phyloP scores from a whole-genome alignment of 2,113 vertebrate species.

The Nasalis larvatus region DNA sequence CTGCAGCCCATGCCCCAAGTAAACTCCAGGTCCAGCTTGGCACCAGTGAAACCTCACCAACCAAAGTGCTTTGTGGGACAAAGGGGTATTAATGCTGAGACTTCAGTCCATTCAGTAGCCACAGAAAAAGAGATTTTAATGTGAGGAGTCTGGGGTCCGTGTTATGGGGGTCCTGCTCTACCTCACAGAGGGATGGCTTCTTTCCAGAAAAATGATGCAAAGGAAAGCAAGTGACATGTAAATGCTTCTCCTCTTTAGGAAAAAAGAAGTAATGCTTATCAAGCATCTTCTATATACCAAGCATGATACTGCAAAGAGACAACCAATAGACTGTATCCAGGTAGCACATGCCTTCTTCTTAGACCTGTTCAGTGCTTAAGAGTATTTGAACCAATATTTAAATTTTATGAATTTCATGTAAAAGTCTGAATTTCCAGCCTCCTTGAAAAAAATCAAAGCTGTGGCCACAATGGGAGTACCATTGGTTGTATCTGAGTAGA shows the following conservation, averaged over 20 bases:
- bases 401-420: background rate
- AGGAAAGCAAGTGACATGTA: background rate
- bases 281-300: background rate
- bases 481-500: background rate
- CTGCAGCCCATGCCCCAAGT: too few relatives aligned
- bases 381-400: background rate
- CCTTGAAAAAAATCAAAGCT: background rate
- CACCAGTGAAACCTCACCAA: background rate
- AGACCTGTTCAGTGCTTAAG: background rate
- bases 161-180: background rate
- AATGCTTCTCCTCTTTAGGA: background rate
- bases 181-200: background rate
- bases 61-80: too few relatives aligned
- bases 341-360: background rate
- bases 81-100: background rate
- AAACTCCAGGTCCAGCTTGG: background rate
- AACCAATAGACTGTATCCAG: background rate
- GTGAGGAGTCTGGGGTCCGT: background rate
- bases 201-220: background rate
- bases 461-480: background rate
- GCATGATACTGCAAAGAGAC: background rate
- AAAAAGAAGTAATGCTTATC: background rate
- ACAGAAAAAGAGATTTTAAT: background rate
- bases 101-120: background rate
- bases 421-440: background rate